A percentile compares a stretch with the other conserved stretches of the same genome.
These are phyloP conservation scores for Papilio elwesi DNA, from an alignment of 2,888 invertebrate genomes.

Conservation along the genomic window DNA sequence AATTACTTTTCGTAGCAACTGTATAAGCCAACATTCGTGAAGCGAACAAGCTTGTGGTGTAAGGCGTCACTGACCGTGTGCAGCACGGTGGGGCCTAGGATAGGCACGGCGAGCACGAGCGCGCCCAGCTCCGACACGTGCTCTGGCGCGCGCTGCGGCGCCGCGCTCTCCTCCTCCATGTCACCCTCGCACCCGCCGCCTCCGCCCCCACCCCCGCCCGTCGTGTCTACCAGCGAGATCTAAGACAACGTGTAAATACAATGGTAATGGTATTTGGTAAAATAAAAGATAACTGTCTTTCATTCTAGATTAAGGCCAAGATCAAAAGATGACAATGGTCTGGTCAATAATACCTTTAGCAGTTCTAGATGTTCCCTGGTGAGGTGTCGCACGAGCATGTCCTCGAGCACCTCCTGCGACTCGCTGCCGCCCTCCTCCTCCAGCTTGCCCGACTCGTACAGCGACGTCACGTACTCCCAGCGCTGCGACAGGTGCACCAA, in stretches of 20 bases:
- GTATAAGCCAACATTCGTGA: background rate
- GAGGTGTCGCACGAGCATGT: conserved; percentile 92
- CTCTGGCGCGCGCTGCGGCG: conserved; percentile 85
- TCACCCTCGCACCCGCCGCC: conserved; percentile 86
- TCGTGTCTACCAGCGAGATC: conserved; percentile 87
- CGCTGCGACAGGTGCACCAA: conserved; percentile 88
- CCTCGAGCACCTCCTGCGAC: conserved; percentile 92
- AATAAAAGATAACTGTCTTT: too few relatives aligned
- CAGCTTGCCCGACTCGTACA: conserved; percentile 90
- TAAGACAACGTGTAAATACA: conserved; percentile 50
- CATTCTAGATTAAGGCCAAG: too few relatives aligned
- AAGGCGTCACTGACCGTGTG: conserved; percentile 56
- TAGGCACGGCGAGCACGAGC: conserved; percentile 85
- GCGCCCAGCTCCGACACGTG: conserved; percentile 93
- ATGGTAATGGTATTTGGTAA: too few relatives aligned
- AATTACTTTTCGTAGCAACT: background rate
- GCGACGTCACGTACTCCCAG: conserved; percentile 91
- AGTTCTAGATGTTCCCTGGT: conserved; percentile 95
- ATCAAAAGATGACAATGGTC: too few relatives aligned
- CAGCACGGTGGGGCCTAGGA: conserved; percentile 64
- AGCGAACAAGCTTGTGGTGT: background rate
- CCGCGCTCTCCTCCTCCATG: conserved; percentile 86
- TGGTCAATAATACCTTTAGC: conserved; percentile 86
- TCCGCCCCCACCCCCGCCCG: conserved; percentile 84
- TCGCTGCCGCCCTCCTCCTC: conserved; percentile 90